Base-by-base conservation (phyloP, 2,888 invertebrate species). In the Oxycera nigricornis region DNA sequence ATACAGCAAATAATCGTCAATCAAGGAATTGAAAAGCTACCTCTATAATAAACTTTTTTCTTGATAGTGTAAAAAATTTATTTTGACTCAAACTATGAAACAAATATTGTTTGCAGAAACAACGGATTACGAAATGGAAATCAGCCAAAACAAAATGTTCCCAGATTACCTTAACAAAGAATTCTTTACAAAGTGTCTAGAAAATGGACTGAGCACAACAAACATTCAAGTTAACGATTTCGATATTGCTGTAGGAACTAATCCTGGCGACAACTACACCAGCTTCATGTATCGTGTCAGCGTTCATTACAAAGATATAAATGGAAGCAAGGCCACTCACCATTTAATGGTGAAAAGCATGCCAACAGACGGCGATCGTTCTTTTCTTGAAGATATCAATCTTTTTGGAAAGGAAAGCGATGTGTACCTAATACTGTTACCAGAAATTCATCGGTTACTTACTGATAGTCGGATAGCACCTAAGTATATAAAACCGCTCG, bases 331-430 rank as follows among this genome's bases (percentile, higher is more conserved):
- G 1, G 46, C 62, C 22, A 26, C 22, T 2, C 7, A 55, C 9
- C 4, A 30, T 4, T 26, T 67, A 20, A 67, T 74, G 75, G 81
- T 84, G 2, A 84, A 84, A 77, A 82, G 80, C 70, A 84, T 84
- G 67, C 82, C 82, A 24, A 84, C 46, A 30, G 41, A 61, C 4
- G 79, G 85, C 2, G 80, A 82, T 7, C 84, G 84, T 46, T 80
- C 82, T 4, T 83, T 87, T 41, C 83, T 86, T 46, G 86, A 81
- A 80, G 87, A 86, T 22, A 46, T 86, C 35, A 83, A 86, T 2
- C 83, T 86, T 11, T 87, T 86, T 79, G 81, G 84, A 76, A 85
- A 85, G 41, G 87, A 87, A 79, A 83, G 83, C 22, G 83, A 85
- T 77, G 86, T 87, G 82, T 87, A 79, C 52, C 81, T 80, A 14